Evolutionary conservation across 2,113 vertebrate species (phyloP).

Genomic region (Phasianus colchicus): DNA sequence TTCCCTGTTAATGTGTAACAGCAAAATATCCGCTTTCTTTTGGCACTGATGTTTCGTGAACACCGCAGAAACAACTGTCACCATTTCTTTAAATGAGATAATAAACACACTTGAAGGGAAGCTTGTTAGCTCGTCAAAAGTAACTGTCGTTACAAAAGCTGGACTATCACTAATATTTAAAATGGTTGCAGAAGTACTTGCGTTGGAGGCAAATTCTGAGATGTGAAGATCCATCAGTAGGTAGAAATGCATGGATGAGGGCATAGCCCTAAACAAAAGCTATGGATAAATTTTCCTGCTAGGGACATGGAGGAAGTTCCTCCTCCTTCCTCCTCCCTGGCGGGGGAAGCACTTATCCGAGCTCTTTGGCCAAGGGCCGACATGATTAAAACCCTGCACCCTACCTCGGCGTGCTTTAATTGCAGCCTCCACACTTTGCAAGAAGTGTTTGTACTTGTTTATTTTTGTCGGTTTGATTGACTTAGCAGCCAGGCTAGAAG

Average conservation of each 20-base stretch:
- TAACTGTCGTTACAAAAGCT: accelerated
- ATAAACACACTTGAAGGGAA: background rate
- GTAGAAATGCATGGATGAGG: accelerated
- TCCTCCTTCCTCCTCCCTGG: background rate
- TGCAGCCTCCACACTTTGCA: background rate
- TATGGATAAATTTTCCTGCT: accelerated
- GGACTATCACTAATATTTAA: background rate
- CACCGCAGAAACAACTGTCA: background rate
- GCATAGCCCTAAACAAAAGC: background rate
- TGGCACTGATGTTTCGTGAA: accelerated
- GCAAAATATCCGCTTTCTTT: background rate
- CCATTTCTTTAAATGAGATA: background rate
- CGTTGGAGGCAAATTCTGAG: background rate
- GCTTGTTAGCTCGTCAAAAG: background rate
- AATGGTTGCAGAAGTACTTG: background rate
- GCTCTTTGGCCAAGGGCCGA: background rate
- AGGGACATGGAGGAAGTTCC: background rate
- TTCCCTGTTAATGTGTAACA: background rate
- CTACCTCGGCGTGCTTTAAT: background rate
- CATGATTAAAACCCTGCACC: background rate
- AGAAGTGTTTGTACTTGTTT: background rate
- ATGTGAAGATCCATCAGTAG: background rate
- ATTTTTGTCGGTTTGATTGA: background rate
- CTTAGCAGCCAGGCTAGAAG: constrained; percentile 3
- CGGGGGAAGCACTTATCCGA: background rate